Percentiles rank a stretch among this genome's conserved stretches.
phyloP scores from a whole-genome alignment of 1,140 invertebrate species.

The Hermetia illucens region DNA sequence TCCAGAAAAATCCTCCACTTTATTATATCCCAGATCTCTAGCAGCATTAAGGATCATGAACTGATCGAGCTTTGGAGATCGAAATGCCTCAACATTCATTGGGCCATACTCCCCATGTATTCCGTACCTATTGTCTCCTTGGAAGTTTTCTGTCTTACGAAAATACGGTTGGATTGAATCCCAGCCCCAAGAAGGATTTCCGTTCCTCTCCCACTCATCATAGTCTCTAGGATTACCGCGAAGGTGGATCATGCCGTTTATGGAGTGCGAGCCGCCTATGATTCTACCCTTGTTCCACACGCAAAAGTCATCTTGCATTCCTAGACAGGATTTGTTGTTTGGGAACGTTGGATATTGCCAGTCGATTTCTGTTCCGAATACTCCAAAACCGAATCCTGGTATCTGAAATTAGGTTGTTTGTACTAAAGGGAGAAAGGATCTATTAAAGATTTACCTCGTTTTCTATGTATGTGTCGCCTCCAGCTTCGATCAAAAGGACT shows the following conservation, averaged over 20 bases:
- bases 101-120: not conserved
- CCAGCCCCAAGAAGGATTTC: constrained; percentile 19
- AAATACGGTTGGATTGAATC: constrained; percentile 3
- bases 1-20: constrained; percentile 28
- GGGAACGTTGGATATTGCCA: constrained; percentile 82
- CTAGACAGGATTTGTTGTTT: constrained; percentile 56
- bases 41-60: constrained; percentile 7
- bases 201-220: constrained; percentile 47
- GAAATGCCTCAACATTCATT: not conserved
- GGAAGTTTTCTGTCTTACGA: constrained; percentile 2
- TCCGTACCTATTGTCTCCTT: constrained; percentile 33
- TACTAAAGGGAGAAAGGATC: not conserved
- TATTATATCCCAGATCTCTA: constrained; percentile 18
- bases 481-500: constrained; percentile 71
- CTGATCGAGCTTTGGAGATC: not conserved
- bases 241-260: constrained; percentile 51
- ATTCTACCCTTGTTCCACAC: constrained; percentile 49
- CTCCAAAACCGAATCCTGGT: constrained; percentile 64
- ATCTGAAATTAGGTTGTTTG: constrained; percentile 68
- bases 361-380: constrained; percentile 66
- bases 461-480: constrained; percentile 49
- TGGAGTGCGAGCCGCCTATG: constrained; percentile 55
- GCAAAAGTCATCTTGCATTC: constrained; percentile 33
- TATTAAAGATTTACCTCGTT: constrained; percentile 37
- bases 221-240: constrained; percentile 4